Conservation (phyloP, 2,888 invertebrate genomes). For the Caenorhabditis drosophilae region DNA sequence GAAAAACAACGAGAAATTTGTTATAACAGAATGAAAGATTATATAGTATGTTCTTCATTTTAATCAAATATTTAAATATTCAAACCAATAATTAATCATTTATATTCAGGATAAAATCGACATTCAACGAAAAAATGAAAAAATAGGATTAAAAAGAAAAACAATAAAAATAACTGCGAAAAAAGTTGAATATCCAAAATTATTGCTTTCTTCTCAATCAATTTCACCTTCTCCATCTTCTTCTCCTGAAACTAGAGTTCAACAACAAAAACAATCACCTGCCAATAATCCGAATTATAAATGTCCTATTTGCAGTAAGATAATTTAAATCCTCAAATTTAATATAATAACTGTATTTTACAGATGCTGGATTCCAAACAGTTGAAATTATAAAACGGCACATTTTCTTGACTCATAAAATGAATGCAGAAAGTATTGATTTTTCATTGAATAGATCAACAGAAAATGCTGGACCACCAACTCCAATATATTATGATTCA, state of each 20-base stretch:
- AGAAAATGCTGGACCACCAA: background rate
- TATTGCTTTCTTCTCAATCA: too few species aligned
- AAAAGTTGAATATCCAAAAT: too few species aligned
- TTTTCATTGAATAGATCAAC: background rate
- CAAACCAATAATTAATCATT: too few species aligned
- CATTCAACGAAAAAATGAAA: too few species aligned
- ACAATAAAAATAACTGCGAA: too few species aligned
- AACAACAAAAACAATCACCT: background rate
- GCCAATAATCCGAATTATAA: background rate
- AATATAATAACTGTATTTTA: background rate
- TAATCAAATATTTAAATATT: background rate
- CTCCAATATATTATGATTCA: constrained; percentile 9
- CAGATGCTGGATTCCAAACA: background rate
- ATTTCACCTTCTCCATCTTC: too few species aligned
- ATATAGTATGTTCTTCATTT: background rate
- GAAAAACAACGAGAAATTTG: background rate
- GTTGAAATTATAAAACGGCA: background rate
- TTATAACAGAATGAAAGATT: background rate
- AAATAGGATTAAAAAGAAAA: too few species aligned
- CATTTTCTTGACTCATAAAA: background rate
- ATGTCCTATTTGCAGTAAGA: background rate
- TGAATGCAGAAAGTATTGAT: background rate
- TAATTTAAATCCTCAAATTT: background rate
- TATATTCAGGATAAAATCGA: too few species aligned
- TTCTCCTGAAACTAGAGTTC: too few species aligned